A percentile compares a stretch with the other conserved stretches of the same genome.
Conservation (phyloP, 1,140 invertebrate species). For the Phymorhynchus buccinoides region DNA sequence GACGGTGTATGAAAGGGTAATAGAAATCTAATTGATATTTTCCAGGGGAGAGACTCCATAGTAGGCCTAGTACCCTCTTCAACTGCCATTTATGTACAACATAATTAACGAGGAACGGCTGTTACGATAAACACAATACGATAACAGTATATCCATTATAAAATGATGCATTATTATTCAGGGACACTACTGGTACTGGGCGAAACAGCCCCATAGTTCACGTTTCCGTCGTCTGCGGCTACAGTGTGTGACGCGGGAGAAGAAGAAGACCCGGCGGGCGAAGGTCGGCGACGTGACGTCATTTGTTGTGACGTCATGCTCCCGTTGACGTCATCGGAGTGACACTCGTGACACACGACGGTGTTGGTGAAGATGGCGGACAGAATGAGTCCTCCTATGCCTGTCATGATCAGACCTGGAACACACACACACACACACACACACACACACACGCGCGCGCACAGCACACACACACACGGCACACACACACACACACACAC, state of each 20-base stretch:
- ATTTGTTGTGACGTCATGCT: not conserved
- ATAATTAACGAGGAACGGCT: too few species aligned
- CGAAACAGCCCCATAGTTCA: not conserved
- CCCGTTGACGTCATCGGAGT: not conserved
- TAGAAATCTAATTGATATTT: too few species aligned
- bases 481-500: slow-evolving; percentile 18
- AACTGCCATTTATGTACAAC: too few species aligned
- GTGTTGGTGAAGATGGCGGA: slow-evolving; percentile 38
- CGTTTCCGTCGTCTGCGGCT: not conserved
- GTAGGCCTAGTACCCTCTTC: too few species aligned
- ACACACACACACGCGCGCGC: slow-evolving; percentile 3
- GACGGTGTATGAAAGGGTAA: too few species aligned
- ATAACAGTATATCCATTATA: too few species aligned
- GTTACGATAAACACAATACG: too few species aligned
- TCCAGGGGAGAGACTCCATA: too few species aligned
- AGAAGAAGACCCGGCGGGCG: not conserved
- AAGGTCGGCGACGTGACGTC: not conserved
- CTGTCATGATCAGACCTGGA: slow-evolving; percentile 39
- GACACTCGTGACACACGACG: slow-evolving; percentile 31
- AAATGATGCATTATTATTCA: not conserved
- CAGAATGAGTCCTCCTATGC: slow-evolving; percentile 35
- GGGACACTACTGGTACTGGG: not conserved
- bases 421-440: slow-evolving; percentile 4
- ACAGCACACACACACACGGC: slow-evolving; percentile 17
- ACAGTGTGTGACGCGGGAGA: too few species aligned